Evolutionary conservation across 2,888 invertebrate genomes (phyloP).

Genomic region (Diarsia dahlii): DNA sequence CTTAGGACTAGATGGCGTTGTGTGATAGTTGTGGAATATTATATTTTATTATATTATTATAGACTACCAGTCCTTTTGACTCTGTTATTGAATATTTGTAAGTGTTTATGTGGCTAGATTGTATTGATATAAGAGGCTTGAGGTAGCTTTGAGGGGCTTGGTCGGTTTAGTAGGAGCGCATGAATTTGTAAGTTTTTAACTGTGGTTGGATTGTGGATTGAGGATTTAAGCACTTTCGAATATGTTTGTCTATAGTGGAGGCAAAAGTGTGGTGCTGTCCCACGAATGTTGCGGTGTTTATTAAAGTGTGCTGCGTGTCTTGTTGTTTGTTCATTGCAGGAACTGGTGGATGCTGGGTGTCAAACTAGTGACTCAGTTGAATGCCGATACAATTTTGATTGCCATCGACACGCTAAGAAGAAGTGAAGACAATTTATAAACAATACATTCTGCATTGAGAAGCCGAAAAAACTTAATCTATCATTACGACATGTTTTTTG

Average conservation of each 20-base stretch:
- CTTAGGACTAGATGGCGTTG: too few species aligned
- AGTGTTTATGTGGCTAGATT: slow-evolving; percentile 40
- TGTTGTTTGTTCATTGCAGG: neutral
- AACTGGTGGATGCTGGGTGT: neutral
- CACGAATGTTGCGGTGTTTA: neutral
- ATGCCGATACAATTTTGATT: too few species aligned
- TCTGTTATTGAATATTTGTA: slow-evolving; percentile 53
- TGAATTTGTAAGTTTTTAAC: slow-evolving; percentile 2
- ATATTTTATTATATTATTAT: too few species aligned
- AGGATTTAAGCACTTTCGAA: neutral
- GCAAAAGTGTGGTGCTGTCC: neutral
- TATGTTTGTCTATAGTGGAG: neutral
- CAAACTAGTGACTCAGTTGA: too few species aligned
- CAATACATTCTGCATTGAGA: too few species aligned
- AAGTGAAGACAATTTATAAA: too few species aligned
- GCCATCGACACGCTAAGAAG: too few species aligned
- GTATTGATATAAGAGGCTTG: slow-evolving; percentile 23
- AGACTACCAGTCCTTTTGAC: slow-evolving; percentile 39
- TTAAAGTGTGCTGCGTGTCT: neutral
- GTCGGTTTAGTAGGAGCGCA: slow-evolving; percentile 5
- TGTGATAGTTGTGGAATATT: too few species aligned
- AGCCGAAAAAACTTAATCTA: too few species aligned
- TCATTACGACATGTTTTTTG: too few species aligned
- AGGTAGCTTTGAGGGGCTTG: slow-evolving; percentile 18
- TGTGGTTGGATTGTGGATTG: neutral